Conservation (phyloP, 53 echinoderm and acorn worm species). For the Mesocentrotus franciscanus region DNA sequence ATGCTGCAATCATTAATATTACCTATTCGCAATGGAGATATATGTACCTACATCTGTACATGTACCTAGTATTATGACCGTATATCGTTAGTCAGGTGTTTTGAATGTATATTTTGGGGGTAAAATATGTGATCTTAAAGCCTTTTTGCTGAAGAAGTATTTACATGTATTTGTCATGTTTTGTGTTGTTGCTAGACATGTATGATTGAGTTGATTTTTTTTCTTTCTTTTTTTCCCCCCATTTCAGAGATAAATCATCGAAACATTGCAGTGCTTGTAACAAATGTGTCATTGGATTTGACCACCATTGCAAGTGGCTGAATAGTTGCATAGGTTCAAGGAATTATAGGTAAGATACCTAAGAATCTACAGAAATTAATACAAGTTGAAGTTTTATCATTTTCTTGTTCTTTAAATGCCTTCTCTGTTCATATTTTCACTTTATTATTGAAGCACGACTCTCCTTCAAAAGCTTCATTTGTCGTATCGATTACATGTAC, state of each 20-base stretch:
- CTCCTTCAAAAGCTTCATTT: too few relatives aligned
- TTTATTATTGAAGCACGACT: too few relatives aligned
- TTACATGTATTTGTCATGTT: too few relatives aligned
- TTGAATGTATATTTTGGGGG: too few relatives aligned
- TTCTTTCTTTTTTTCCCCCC: not conserved
- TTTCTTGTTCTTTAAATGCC: not conserved
- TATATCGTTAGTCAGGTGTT: not conserved
- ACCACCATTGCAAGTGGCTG: constrained; percentile 99
- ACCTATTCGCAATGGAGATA: too few relatives aligned
- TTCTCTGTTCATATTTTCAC: not conserved
- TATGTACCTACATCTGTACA: not conserved
- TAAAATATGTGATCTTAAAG: too few relatives aligned
- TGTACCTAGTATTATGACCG: not conserved
- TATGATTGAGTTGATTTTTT: not conserved
- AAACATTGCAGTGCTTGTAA: constrained; percentile 97
- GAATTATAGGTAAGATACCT: constrained; percentile 87
- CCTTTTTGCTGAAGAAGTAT: too few relatives aligned
- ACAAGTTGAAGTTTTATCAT: not conserved
- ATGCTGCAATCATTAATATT: not conserved
- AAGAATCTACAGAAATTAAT: not conserved
- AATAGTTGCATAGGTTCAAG: constrained; percentile 96
- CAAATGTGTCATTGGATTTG: constrained; percentile 95
- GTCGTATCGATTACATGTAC: too few relatives aligned
- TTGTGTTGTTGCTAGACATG: not conserved
- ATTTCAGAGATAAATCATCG: constrained; percentile 75